phyloP scores from a whole-genome alignment of 2,113 vertebrate genomes.

The Pleuronectes platessa region DNA sequence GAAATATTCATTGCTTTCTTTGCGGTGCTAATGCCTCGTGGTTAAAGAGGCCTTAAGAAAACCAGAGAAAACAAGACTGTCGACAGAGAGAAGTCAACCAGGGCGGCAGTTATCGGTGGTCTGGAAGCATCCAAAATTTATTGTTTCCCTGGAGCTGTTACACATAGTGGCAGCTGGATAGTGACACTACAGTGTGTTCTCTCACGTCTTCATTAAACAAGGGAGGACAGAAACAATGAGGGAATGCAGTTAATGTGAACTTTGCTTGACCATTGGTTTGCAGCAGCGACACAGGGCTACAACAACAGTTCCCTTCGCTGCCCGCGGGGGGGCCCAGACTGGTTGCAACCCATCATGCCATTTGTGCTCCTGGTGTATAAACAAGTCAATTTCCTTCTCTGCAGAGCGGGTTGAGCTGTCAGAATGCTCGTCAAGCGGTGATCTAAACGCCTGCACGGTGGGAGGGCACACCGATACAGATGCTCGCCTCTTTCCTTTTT shows the following conservation, averaged over 20 bases:
- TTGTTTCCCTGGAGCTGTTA: background rate
- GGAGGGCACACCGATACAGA: conserved; percentile 10
- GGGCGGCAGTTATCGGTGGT: background rate
- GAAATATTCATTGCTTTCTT: conserved; percentile 1
- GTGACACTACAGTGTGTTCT: background rate
- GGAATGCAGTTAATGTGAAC: background rate
- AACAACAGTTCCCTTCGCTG: background rate
- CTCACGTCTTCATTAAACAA: background rate
- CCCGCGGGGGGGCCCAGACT: conserved; percentile 4
- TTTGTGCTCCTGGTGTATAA: conserved; percentile 33
- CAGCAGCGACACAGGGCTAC: background rate
- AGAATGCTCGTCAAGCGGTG: conserved; percentile 28
- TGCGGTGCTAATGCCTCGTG: background rate
- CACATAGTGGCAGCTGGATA: background rate
- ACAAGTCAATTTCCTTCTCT: conserved; percentile 37
- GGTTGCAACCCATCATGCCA: conserved; percentile 29
- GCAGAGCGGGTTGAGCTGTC: conserved; percentile 33
- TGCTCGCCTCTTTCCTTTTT: conserved; percentile 27
- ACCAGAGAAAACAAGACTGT: conserved; percentile 1
- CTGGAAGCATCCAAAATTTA: background rate
- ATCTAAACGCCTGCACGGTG: conserved; percentile 23
- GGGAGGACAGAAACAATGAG: background rate
- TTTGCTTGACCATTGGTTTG: conserved; percentile 9
- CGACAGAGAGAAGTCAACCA: background rate
- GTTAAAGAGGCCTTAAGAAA: background rate